Base-by-base conservation (phyloP, 2,888 invertebrate species). In the Lasioglossum lativentre region DNA sequence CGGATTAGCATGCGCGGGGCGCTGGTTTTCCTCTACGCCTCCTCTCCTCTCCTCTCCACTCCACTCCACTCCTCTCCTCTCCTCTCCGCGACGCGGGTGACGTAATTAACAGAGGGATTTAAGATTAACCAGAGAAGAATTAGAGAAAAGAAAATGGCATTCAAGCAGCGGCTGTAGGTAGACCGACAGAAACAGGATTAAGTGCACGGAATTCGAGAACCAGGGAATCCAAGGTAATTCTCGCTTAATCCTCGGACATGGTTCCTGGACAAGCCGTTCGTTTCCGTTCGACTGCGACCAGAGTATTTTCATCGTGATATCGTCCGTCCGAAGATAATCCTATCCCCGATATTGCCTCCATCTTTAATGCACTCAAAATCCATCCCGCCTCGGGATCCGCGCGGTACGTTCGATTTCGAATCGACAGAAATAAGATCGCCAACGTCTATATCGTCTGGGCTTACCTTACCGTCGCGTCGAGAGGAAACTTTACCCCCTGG, bases 311-410 rank as follows among this genome's bases (percentile, higher is more conserved):
- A 75, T 89, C 87, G 73, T 85, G 85, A 85, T 88, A 90, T 89
- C 85, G 82, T 59, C 82, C 70, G 80, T 80, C 86, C 84, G 70
- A 76, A 78, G 89, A 90, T 90, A 90, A 90, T 90, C 90, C 87
- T 42, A 87, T 88, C 84, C 80, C 74, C 86, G 86, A 90, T 90
- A 90, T 90, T 88, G 86, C 89, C 83, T 89, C 81, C 84, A 91
- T 90, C 89, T 90, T 91, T 91, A 91, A 90, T 90, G 86, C 85
- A 87, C 88, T 86, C 73, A 63, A 83, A 87, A 90, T 90, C 88
- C 81, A 90, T 88, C 87, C 68, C 75, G 42, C 47, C 16, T 14
- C 30, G 16, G 16, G 16, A 27, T 80, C 5, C 45, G 56, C 79
- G 63, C n/a, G 76, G 73, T 71, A 76, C 71, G 70, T 66, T 71